Base-by-base conservation (phyloP, 2,113 vertebrate genomes). In the Circaetus cinerascens region DNA sequence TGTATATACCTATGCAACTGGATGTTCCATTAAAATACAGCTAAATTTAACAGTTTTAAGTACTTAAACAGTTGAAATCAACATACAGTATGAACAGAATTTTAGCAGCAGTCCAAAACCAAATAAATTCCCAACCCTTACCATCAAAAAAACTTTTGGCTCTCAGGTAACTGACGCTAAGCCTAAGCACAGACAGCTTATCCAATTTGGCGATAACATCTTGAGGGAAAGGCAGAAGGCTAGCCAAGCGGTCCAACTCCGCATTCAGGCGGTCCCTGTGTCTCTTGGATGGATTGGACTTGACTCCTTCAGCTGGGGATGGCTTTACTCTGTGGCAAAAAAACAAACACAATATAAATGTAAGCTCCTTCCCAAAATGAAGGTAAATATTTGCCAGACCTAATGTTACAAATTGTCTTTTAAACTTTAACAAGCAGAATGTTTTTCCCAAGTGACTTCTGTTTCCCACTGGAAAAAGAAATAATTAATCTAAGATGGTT, bases 91-190 rank as follows among this genome's bases (percentile, higher is more conserved):
- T 40, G 23, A 40, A 74, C 57, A 32, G 38, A 73, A 50, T 66
- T 94, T 96, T 96, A 73, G 46, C 72, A 83, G 72, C 11, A 55
- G 60, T 14, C 48, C 43, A 46, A 73, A 75, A 34, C 26, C 91
- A 97, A 96, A 94, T 55, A 83, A 96, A 95, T 48, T 86, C n/a
- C 72, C 73, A 56, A 8, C 11, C 41, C 98, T 98, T 98, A 99
- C 99, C 98, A 1, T 98, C 98, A 96, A 99, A 99, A 97, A 99
- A 99, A 91, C 98, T 99, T 97, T 99, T 99, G 91, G 98, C 98
- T 97, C 98, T 97, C 82, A 99, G 98, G 97, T 99, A 99, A 93
- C 99, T 99, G 97, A 99, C 99, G 4, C 99, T 99, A 66, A 99
- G 98, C 94, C 98, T 97, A 20, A 99, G 99, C 64, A 99, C 98